A percentile compares a stretch with the other conserved stretches of the same genome.
Conservation (phyloP, 2,888 invertebrate species). For the Troglohyphantes excavatus region DNA sequence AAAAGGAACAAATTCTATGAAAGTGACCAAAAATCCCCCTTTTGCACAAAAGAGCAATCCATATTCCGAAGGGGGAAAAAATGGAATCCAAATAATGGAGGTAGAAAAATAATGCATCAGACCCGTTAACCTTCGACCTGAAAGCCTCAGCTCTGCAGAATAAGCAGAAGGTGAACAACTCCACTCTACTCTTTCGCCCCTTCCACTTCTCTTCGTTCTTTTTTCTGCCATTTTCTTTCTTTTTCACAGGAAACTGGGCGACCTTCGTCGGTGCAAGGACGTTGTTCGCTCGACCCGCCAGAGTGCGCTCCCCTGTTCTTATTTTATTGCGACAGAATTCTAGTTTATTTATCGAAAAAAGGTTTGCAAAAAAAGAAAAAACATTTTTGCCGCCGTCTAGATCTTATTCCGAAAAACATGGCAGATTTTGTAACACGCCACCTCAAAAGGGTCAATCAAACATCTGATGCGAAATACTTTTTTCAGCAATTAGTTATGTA, state of each 20-base stretch:
- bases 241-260: slow-evolving; percentile 61
- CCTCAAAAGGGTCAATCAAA: no score
- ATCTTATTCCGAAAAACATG: no score
- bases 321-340: no score
- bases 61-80: background rate
- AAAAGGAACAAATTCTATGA: background rate
- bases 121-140: slow-evolving; percentile 72
- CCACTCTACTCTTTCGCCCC: slow-evolving; percentile 47
- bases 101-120: slow-evolving; percentile 43
- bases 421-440: no score
- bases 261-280: slow-evolving; percentile 72
- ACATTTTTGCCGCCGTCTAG: no score
- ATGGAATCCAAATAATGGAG: background rate
- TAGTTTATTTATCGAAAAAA: no score
- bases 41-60: slow-evolving; percentile 11
- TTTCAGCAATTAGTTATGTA: no score
- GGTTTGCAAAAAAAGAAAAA: no score
- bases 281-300: slow-evolving; percentile 32
- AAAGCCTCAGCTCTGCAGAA: slow-evolving; percentile 28
- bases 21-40: background rate
- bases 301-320: background rate
- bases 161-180: slow-evolving; percentile 62
- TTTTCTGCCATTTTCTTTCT: slow-evolving; percentile 20
- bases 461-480: no score
- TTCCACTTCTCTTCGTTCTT: slow-evolving; percentile 22